Evolutionary conservation across 1,140 invertebrate genomes (phyloP).

Genomic region (Tetramorium simillimum): DNA sequence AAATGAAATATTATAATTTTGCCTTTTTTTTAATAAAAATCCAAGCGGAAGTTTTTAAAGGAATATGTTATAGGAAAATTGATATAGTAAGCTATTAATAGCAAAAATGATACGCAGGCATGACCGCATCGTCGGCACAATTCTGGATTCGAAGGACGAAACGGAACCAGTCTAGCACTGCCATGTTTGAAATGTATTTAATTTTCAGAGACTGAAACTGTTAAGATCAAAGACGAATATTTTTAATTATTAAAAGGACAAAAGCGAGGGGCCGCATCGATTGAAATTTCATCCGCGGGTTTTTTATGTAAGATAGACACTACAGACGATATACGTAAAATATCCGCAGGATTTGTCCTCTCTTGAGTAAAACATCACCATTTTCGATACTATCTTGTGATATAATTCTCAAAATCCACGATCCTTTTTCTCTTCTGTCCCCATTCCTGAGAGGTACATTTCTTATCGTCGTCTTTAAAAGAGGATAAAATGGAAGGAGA

Average conservation of each 20-base stretch:
- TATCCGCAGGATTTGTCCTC: slow-evolving; percentile 36
- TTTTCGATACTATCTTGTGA: slow-evolving; percentile 68
- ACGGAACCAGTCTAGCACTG: slow-evolving; percentile 65
- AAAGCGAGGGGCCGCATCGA: slow-evolving; percentile 27
- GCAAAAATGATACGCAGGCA: slow-evolving; percentile 33
- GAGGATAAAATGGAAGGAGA: neutral
- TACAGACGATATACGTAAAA: slow-evolving; percentile 5
- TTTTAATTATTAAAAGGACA: slow-evolving; percentile 64
- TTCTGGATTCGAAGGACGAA: slow-evolving; percentile 32
- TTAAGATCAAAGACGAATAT: slow-evolving; percentile 69
- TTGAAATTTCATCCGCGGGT: slow-evolving; percentile 39
- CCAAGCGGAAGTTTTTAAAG: neutral
- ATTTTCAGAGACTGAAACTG: slow-evolving; percentile 77
- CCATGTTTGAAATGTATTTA: slow-evolving; percentile 75
- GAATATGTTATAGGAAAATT: neutral
- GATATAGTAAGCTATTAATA: neutral
- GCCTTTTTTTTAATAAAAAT: neutral
- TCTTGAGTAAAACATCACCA: slow-evolving; percentile 60
- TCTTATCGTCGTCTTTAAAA: slow-evolving; percentile 33
- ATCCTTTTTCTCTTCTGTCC: slow-evolving; percentile 38
- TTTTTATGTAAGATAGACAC: neutral
- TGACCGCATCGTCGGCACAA: slow-evolving; percentile 29
- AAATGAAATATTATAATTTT: neutral
- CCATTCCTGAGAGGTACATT: slow-evolving; percentile 20
- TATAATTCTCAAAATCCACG: slow-evolving; percentile 61